Percentiles rank a stretch among this genome's conserved stretches.
These are phyloP conservation scores for Antechinus flavipes DNA, from an alignment of 2,113 vertebrate species.

Conservation along the genomic window DNA sequence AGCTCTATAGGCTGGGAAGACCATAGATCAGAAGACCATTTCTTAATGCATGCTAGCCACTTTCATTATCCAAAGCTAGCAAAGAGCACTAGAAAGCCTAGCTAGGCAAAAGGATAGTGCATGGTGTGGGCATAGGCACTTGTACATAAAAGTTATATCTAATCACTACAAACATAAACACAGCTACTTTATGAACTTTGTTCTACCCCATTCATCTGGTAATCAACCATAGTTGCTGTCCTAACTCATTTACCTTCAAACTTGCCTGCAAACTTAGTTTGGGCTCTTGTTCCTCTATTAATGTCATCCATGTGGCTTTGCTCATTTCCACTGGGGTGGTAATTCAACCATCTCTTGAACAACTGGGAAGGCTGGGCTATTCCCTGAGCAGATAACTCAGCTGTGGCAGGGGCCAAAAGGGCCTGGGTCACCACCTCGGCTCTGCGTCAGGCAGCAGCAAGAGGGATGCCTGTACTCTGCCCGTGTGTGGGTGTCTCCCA, in stretches of 20 bases:
- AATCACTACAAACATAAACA: neutral
- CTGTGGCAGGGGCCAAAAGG: neutral
- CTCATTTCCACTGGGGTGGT: neutral
- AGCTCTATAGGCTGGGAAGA: neutral
- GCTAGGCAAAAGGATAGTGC: neutral
- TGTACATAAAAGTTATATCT: neutral
- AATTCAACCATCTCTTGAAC: neutral
- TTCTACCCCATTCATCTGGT: neutral
- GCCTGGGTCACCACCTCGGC: neutral
- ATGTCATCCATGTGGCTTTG: neutral
- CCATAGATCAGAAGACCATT: neutral
- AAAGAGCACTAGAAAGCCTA: neutral
- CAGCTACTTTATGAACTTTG: neutral
- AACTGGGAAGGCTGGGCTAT: neutral
- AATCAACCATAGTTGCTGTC: neutral
- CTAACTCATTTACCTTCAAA: neutral
- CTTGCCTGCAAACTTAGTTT: neutral
- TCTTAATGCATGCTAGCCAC: neutral
- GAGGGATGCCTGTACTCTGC: no score
- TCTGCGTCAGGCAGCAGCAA: neutral
- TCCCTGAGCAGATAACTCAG: neutral
- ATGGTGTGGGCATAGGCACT: neutral
- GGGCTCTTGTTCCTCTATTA: neutral
- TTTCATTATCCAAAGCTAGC: neutral
- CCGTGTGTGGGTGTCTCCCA: neutral